Evolutionary conservation across 2,113 vertebrate species (phyloP), one percentile per base, ranked within the genome.

Genomic region (Malurus elegans): DNA sequence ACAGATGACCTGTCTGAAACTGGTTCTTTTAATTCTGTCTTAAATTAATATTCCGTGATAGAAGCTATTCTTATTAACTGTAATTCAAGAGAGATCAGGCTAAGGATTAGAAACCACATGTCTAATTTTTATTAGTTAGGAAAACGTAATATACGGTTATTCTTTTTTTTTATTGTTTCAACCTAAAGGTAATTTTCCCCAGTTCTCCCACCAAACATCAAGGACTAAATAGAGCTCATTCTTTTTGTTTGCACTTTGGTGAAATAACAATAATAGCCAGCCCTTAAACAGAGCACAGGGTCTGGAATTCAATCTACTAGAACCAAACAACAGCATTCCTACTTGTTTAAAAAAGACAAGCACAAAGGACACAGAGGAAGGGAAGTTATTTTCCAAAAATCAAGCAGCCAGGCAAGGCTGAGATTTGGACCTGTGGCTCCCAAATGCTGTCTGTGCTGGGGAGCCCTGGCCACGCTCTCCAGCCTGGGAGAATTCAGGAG

Each of bases 141-240:
- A 92, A 72, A 81, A 81, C 1, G 36, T 34, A 67, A 40, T 48
- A 64, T 17, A 16, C 20, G 2, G 69, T 86, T 60, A 73, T 75
- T 74, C 61, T 71, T 87, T 57, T 31, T 31, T 36, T 88, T 79
- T 48, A 45, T 67, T 86, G 69, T 84, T 80, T 60, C 80, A 86
- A 61, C 54, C 61, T 83, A 71, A 93, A 93, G 78, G 90, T 57
- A 81, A 67, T 93, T 93, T 93, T 69, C 80, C 34, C 67, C 66
- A 88, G 42, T 91, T 82, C 62, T 80, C 64, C 31, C 82, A 80
- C 62, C 65, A 91, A 93, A 76, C 31, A 56, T 56, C 62, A 82
- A 65, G 44, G 56, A 84, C 61, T 86, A 86, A 96, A 90, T 29
- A 92, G 51, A 91, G 58, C 24, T 86, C 45, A 65, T 87, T 92